Base-by-base conservation (phyloP, 2,113 vertebrate species). In the Gasterosteus nipponicus region DNA sequence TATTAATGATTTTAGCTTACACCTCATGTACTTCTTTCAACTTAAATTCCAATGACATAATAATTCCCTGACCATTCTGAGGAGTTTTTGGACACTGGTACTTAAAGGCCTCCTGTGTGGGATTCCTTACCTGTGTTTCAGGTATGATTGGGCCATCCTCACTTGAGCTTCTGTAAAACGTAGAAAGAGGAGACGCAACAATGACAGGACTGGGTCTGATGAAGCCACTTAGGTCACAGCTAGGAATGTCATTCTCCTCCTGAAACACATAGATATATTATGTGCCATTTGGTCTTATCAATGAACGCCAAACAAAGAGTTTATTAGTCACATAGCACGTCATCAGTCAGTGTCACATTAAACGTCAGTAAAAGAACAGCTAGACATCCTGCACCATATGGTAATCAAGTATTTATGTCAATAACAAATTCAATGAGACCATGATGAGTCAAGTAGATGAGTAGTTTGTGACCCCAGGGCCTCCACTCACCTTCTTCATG, bases 211-310 rank as follows among this genome's bases (percentile, higher is more conserved):
- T 96, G 66, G 98, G 97, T 87, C 97, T 92, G 85, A 99, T 92
- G 73, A 99, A 99, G 15, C 98, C 97, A 0, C 97, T 99, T 76
- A 99, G 95, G 80, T 99, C 97, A 78, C 98, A 99, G 81, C 97
- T 99, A 62, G 98, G 98, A 76, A 99, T 99, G 89, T 98, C 97
- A 33, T 99, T 99, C 90, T 99, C 97, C 82, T 99, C 98, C 87
- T 93, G 79, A 72, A 81, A 82, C 15, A 66, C n/a, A 0, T 73
- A 16, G 8, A 86, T 9, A 15, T 1, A 31, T 47, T 0, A 0
- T 3, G 19, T 0, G 19, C 10, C 26, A 14, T 18, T 73, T 19
- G 76, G 29, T 42, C 2, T 11, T 42, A 38, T 47, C 10, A 53
- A 14, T 38, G 16, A 56, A 14, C 65, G 42, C 58, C 9, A 51